Percentiles rank a stretch among this genome's conserved stretches.
phyloP scores from a whole-genome alignment of 2,113 vertebrate genomes.

The Gnathonemus echidnorhynchus region DNA sequence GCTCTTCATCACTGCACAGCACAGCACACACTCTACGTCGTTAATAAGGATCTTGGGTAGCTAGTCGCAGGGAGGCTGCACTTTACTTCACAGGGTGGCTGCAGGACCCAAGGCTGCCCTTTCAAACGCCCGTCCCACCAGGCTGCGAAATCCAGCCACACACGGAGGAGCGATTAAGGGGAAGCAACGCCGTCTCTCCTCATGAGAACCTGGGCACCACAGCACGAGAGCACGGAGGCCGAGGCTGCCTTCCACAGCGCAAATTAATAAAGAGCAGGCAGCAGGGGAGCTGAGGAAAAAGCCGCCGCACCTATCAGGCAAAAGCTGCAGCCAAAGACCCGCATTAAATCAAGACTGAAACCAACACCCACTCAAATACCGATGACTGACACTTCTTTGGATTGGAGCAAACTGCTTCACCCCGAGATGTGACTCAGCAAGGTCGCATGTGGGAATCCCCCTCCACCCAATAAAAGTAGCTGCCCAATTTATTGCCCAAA shows the following conservation, averaged over 20 bases:
- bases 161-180: constrained; percentile 22
- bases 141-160: constrained; percentile 12
- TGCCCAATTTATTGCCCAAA: background rate
- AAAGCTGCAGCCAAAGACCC: background rate
- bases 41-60: background rate
- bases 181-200: constrained; percentile 17
- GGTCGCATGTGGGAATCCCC: background rate
- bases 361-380: background rate
- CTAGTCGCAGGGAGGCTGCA: background rate
- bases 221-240: background rate
- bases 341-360: background rate
- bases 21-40: background rate
- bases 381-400: background rate
- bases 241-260: background rate
- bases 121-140: constrained; percentile 26
- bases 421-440: background rate
- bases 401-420: background rate
- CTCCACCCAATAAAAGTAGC: background rate
- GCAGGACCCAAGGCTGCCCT: constrained; percentile 32
- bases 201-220: constrained; percentile 8
- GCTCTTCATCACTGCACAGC: background rate
- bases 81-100: background rate
- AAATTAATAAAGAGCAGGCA: background rate
- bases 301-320: background rate
- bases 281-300: background rate